phyloP scores from a whole-genome alignment of 92 coral and sea anemone genomes.

The Siderastrea siderea region DNA sequence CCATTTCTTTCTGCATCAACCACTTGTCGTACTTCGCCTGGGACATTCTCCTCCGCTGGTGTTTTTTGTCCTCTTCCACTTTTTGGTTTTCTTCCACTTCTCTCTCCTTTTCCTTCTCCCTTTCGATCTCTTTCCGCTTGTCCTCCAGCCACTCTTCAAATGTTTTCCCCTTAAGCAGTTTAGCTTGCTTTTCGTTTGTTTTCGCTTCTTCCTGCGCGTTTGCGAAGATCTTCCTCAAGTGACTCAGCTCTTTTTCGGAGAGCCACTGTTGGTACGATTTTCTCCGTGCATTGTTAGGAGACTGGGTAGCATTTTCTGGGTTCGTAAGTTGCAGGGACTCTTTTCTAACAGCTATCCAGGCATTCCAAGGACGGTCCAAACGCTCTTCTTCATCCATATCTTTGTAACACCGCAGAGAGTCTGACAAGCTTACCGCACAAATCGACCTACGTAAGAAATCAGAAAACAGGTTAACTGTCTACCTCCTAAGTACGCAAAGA shows the following conservation, averaged over 20 bases:
- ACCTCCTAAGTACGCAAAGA: too few relatives aligned
- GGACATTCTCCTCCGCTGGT: slow-evolving; percentile 82
- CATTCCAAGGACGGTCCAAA: slow-evolving; percentile 90
- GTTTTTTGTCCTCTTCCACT: slow-evolving; percentile 63
- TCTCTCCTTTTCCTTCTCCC: slow-evolving; percentile 75
- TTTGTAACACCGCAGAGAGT: slow-evolving; percentile 57
- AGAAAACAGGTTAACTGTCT: background rate
- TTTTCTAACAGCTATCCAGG: slow-evolving; percentile 86
- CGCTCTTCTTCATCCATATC: slow-evolving; percentile 79
- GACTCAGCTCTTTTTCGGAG: slow-evolving; percentile 83
- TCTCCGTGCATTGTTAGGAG: slow-evolving; percentile 45
- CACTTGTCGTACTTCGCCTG: slow-evolving; percentile 92
- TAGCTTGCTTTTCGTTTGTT: slow-evolving; percentile 73
- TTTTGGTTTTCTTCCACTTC: slow-evolving; percentile 75
- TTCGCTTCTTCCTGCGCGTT: slow-evolving; percentile 74
- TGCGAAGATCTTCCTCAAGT: slow-evolving; percentile 76
- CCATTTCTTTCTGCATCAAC: slow-evolving; percentile 92
- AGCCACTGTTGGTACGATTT: slow-evolving; percentile 95
- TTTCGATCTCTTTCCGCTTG: slow-evolving; percentile 77
- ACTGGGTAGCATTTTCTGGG: slow-evolving; percentile 56
- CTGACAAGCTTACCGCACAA: slow-evolving; percentile 80
- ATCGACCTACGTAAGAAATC: slow-evolving; percentile 65
- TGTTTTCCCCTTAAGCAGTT: slow-evolving; percentile 82
- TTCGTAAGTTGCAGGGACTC: slow-evolving; percentile 59
- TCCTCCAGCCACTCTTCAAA: slow-evolving; percentile 97